Evolutionary conservation across 2,797 vertebrate species (phyloP), one percentile per base, ranked within the genome.

Genomic region (Odontamblyopus lacepedii): DNA sequence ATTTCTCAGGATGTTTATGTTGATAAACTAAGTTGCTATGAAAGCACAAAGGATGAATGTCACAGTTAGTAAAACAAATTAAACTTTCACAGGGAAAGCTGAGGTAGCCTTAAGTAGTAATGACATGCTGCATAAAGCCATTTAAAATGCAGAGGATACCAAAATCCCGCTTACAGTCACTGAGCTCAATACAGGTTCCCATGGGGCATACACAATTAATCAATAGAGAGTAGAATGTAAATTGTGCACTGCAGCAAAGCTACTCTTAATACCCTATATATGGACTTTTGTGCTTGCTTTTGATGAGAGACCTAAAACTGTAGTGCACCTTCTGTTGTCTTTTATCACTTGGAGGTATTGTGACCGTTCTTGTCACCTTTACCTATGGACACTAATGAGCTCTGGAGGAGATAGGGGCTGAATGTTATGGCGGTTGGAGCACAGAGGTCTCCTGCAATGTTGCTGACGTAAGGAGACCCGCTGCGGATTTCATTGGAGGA

Each of bases 171-270:
- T 86, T 79, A 88, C 79, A 86, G 90, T 85, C 87, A 80, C 84
- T 74, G 85, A 87, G 90, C 85, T 90, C 89, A 86, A 90, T 90
- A 90, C 79, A 77, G 67, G 80, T 86, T 86, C 85, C 91, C 86
- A 85, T 78, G 88, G 83, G 88, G 86, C 81, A 57, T 72, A 83
- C 78, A 78, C 85, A 91, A 85, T 85, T 80, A 90, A 92, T 92
- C 92, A 89, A 92, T 93, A 91, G 85, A 90, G 89, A 89, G 88
- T 88, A 85, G 85, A 88, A 92, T 91, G 85, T 91, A 90, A 92
- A 92, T 91, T 91, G 87, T 91, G 89, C 91, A 91, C 84, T 93
- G 92, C 92, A 92, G 85, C 91, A 93, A 92, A 89, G 63, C 63
- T 71, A 75, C 77, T 85, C 77, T 87, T 81, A 84, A 84, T 75